phyloP scores from a whole-genome alignment of 1,140 invertebrate species.

The Arion vulgaris region DNA sequence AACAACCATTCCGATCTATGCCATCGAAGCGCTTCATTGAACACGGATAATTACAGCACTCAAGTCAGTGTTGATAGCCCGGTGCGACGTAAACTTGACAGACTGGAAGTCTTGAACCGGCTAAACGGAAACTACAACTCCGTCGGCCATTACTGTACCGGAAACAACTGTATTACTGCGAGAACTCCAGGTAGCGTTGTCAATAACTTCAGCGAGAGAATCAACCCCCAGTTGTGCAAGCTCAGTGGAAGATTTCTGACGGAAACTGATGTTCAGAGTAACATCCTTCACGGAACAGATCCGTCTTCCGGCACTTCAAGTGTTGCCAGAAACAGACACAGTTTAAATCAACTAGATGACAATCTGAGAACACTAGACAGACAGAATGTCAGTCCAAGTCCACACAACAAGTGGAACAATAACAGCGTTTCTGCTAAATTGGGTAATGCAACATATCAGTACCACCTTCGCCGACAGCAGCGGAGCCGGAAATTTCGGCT shows the following conservation, averaged over 20 bases:
- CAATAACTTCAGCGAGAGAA: neutral
- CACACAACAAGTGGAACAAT: neutral
- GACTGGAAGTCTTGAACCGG: neutral
- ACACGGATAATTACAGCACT: neutral
- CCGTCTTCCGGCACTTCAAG: no score
- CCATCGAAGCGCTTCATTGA: neutral
- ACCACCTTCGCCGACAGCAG: slow-evolving; percentile 18
- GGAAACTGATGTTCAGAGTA: neutral
- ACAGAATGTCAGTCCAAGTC: neutral
- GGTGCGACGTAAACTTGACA: neutral
- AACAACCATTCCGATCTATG: neutral
- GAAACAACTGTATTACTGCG: no score
- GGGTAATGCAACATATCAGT: slow-evolving; percentile 13
- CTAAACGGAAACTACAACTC: slow-evolving; percentile 20
- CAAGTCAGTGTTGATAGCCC: neutral
- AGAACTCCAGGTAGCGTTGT: no score
- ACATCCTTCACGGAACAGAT: no score
- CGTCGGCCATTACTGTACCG: neutral
- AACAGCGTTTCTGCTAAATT: neutral
- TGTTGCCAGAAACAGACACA: no score
- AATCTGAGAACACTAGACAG: neutral
- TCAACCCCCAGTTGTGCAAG: neutral
- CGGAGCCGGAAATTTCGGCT: slow-evolving; percentile 29
- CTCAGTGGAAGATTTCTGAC: neutral
- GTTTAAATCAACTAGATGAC: neutral